Evolutionary conservation across 2,797 vertebrate genomes (phyloP).

Genomic region (Hyperoplus immaculatus): DNA sequence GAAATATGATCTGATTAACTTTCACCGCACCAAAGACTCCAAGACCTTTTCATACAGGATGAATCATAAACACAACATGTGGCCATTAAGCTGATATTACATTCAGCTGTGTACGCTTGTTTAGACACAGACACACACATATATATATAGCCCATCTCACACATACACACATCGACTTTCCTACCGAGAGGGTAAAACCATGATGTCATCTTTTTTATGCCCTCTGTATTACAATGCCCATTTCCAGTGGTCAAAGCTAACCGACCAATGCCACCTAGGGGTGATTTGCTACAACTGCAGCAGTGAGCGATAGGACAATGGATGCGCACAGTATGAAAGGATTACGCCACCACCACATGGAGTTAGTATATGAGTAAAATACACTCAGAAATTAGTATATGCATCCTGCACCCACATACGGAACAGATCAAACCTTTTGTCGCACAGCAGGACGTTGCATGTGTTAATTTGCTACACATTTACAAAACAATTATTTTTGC

Average conservation of each 20-base stretch:
- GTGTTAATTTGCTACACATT: neutral
- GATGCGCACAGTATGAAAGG: constrained; percentile 12
- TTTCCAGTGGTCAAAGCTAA: constrained; percentile 61
- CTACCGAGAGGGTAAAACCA: constrained; percentile 75
- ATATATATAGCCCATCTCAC: constrained; percentile 19
- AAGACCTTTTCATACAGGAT: constrained; percentile 53
- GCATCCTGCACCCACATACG: neutral
- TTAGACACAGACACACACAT: constrained; percentile 48
- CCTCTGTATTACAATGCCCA: constrained; percentile 65
- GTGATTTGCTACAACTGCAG: constrained; percentile 52
- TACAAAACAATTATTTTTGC: neutral
- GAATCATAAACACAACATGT: constrained; percentile 61
- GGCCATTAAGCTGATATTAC: constrained; percentile 64
- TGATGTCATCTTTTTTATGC: constrained; percentile 83
- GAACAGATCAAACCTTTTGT: neutral
- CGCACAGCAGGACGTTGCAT: neutral
- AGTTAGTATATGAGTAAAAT: neutral
- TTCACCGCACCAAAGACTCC: constrained; percentile 51
- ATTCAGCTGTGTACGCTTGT: constrained; percentile 61
- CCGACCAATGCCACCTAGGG: constrained; percentile 82
- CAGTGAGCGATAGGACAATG: constrained; percentile 14
- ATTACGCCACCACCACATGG: constrained; percentile 33
- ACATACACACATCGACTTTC: constrained; percentile 66
- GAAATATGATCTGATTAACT: constrained; percentile 66
- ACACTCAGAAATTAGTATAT: neutral